Base-by-base conservation (phyloP, 2,888 invertebrate species). In the Boloria selene region DNA sequence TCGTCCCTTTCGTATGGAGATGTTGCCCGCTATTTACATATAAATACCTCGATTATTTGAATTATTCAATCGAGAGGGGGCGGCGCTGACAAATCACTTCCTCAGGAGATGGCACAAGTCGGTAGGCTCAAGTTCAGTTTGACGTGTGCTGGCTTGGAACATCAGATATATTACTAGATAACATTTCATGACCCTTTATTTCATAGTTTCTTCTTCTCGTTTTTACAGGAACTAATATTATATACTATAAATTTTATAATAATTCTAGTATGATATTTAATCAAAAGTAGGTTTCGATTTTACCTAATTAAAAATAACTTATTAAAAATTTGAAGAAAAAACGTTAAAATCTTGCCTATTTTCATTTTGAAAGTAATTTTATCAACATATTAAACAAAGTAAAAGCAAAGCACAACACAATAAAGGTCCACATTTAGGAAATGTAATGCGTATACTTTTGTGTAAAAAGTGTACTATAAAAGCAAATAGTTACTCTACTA, bases 61-160 rank as follows among this genome's bases (percentile, higher is more conserved):
- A 92, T 92, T 92, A 92, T 92, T 92, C 92, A 92, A 92, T 92
- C 90, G 92, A 91, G 92, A 90, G 90, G 90, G 91, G 91, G 92
- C 89, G 92, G 85, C 87, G 81, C 90, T 92, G 92, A 92, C 92
- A 91, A 91, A 92, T 92, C 90, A 88, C 90, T 92, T 92, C 91
- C 92, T 91, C 84, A 82, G 85, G 88, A 90, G 89, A 90, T 88
- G 86, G 85, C 85, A 85, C 86, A 84, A 86, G 87, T 87, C 86
- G 83, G 84, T 84, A 83, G 85, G 86, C 86, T 85, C 76, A 80
- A 84, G 83, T 85, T 85, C 78, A 79, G 79, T 77, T 80, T 85
- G 85, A 87, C 86, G 85, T 86, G 88, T 82, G 82, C 76, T 79
- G 77, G 80, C 75, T 78, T 77, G 80, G 79, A 79, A 79, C 73